Percentiles rank a stretch among this genome's conserved stretches.
phyloP scores from a whole-genome alignment of 2,113 vertebrate species.

The Eulemur macaco region DNA sequence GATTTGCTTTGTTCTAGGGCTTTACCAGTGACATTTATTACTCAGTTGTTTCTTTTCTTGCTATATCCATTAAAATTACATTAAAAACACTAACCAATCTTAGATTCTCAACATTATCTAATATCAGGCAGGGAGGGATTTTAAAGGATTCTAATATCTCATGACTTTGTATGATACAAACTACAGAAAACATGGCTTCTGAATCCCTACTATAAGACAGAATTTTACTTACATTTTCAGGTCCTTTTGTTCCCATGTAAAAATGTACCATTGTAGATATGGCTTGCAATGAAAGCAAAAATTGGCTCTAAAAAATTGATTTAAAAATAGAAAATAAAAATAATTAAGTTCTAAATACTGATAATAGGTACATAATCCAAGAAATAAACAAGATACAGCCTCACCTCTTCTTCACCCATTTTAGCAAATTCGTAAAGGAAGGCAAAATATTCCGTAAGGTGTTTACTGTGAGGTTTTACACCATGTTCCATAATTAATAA shows the following conservation, averaged over 20 bases:
- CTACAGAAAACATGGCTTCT: not conserved
- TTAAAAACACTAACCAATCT: not conserved
- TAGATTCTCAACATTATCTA: not conserved
- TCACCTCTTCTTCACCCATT: slow-evolving; percentile 99
- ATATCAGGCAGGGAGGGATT: not conserved
- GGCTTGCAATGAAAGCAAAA: slow-evolving; percentile 97
- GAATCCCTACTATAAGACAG: not conserved
- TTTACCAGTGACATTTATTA: not conserved
- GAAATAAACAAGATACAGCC: slow-evolving; percentile 33
- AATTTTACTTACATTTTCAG: slow-evolving; percentile 93
- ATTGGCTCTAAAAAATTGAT: slow-evolving; percentile 92
- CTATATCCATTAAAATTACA: not conserved
- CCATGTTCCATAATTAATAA: slow-evolving; percentile 99
- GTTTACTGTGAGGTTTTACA: slow-evolving; percentile 99
- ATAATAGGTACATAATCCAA: not conserved
- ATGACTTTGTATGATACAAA: not conserved
- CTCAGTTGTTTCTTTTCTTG: not conserved
- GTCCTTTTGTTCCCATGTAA: slow-evolving; percentile 99
- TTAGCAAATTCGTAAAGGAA: slow-evolving; percentile 99
- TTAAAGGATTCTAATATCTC: not conserved
- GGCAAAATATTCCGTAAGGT: slow-evolving; percentile 98
- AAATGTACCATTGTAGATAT: slow-evolving; percentile 99
- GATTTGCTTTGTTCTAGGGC: not conserved
- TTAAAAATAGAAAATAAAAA: slow-evolving; percentile 58
- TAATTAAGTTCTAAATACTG: not conserved